Evolutionary conservation across 2,888 invertebrate genomes (phyloP).

Genomic region (Saturnia japonica): DNA sequence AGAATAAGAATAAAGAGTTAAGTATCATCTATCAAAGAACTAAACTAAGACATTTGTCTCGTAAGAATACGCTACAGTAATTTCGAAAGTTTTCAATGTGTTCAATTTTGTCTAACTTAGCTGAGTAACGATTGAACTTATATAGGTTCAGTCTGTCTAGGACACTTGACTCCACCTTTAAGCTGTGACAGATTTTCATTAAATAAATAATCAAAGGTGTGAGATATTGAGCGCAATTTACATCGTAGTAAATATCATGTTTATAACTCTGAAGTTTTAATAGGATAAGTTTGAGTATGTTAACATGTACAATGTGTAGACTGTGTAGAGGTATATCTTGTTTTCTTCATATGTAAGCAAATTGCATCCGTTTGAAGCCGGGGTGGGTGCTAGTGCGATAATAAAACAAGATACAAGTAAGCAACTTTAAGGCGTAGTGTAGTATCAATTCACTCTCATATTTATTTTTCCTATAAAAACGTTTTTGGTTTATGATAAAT

Average conservation of each 20-base stretch:
- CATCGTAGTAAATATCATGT: not conserved
- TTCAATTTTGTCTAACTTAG: not conserved
- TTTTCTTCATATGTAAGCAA: too few species aligned
- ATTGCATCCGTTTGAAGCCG: too few species aligned
- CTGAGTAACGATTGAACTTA: not conserved
- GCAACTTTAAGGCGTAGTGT: too few species aligned
- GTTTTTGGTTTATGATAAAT: not conserved
- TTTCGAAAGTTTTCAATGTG: not conserved
- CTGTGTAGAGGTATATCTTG: too few species aligned
- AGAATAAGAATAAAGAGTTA: not conserved
- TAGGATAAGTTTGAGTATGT: not conserved
- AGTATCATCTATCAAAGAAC: not conserved
- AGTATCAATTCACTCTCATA: too few species aligned
- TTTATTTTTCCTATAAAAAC: too few species aligned
- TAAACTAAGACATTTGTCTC: not conserved
- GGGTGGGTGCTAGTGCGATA: too few species aligned
- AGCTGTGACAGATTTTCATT: not conserved
- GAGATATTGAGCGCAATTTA: too few species aligned
- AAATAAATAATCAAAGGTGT: too few species aligned
- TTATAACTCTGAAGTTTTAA: not conserved
- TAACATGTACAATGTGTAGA: too few species aligned
- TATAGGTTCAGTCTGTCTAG: not conserved
- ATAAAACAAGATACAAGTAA: too few species aligned
- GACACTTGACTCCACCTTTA: not conserved
- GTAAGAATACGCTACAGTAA: not conserved